These are phyloP conservation scores for Lamellibrachia satsuma DNA, from an alignment of 2,888 invertebrate species.

Conservation along the genomic window DNA sequence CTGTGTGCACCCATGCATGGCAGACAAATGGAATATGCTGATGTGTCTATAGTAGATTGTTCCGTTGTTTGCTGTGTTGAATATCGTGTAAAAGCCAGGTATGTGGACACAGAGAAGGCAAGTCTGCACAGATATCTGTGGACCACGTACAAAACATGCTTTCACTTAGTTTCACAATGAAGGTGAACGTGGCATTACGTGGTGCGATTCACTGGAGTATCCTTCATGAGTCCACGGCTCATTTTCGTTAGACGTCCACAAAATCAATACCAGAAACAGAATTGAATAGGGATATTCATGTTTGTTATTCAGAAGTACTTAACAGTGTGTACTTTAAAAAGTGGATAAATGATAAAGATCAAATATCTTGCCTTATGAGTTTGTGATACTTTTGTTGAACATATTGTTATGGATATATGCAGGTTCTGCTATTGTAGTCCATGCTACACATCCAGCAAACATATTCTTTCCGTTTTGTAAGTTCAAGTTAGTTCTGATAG, in stretches of 20 bases:
- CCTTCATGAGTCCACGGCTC: background rate
- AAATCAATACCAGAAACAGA: background rate
- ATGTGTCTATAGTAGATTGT: background rate
- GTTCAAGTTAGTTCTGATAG: too few relatives aligned
- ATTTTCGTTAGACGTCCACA: background rate
- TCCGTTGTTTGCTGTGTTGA: background rate
- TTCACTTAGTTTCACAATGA: background rate
- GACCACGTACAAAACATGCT: slow-evolving; percentile 9
- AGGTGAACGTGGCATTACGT: background rate
- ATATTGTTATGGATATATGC: background rate
- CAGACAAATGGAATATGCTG: background rate
- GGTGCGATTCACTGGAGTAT: background rate
- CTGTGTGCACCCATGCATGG: background rate
- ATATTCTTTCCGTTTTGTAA: too few relatives aligned
- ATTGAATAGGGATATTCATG: background rate
- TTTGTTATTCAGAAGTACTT: background rate
- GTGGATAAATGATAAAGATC: background rate
- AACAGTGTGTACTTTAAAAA: background rate
- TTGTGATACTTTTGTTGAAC: background rate
- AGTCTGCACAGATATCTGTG: background rate
- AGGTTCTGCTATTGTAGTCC: too few relatives aligned
- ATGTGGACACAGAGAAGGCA: background rate
- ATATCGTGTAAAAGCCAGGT: background rate
- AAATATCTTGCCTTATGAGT: background rate
- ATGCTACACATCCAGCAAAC: too few relatives aligned